These are phyloP conservation scores for Catharus bicknelli DNA, from an alignment of 2,113 vertebrate species.

Conservation along the genomic window DNA sequence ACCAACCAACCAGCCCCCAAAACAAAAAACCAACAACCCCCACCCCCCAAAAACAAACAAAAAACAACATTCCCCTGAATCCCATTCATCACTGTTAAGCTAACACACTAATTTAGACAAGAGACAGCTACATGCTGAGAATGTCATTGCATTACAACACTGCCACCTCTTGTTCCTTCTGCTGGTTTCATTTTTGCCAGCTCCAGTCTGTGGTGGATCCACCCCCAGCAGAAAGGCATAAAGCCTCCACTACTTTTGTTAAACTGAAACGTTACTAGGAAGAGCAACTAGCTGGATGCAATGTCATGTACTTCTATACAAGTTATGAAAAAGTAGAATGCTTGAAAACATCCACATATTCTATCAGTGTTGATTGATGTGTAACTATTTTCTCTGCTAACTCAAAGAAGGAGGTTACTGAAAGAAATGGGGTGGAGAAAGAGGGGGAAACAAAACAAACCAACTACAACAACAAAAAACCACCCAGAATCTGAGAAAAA, in stretches of 20 bases:
- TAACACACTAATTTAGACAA: accelerated
- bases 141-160: background rate
- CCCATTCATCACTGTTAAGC: background rate
- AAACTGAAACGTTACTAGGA: background rate
- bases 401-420: background rate
- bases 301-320: background rate
- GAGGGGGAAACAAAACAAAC: background rate
- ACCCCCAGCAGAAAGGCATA: background rate
- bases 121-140: background rate
- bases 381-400: background rate
- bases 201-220: background rate
- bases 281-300: background rate
- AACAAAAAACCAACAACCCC: background rate
- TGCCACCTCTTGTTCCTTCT: slow-evolving; percentile 5
- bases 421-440: background rate
- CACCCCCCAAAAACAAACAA: background rate
- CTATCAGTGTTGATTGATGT: background rate
- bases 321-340: background rate
- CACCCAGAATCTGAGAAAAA: background rate
- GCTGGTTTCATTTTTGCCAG: background rate
- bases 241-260: background rate
- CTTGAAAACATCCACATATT: background rate
- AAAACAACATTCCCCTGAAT: accelerated
- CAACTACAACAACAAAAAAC: background rate
- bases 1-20: no score